A percentile compares a stretch with the other conserved stretches of the same genome.
phyloP scores from a whole-genome alignment of 2,888 invertebrate species.

The Orthosia incerta region DNA sequence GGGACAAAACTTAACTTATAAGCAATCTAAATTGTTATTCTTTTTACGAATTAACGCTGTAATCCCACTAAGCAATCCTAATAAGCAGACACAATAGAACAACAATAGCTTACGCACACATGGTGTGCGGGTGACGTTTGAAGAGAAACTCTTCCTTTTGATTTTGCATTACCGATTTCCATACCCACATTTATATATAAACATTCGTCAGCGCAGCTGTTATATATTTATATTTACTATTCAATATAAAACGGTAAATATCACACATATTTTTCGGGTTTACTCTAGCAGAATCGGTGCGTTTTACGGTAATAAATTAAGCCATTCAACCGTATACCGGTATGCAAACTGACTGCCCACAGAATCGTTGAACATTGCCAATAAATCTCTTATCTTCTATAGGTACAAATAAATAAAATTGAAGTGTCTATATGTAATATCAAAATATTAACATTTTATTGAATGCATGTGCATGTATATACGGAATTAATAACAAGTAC shows the following conservation, averaged over 20 bases:
- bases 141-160: not conserved
- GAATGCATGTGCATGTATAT: too few relatives aligned
- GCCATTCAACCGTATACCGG: slow-evolving; percentile 36
- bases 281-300: slow-evolving; percentile 8
- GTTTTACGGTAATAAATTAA: slow-evolving; percentile 62
- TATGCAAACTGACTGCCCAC: slow-evolving; percentile 62
- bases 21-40: too few relatives aligned
- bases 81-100: too few relatives aligned
- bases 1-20: too few relatives aligned
- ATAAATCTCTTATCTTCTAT: slow-evolving; percentile 68
- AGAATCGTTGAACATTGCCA: slow-evolving; percentile 54
- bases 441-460: too few relatives aligned
- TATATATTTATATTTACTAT: not conserved
- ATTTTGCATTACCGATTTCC: not conserved
- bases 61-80: too few relatives aligned
- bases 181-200: not conserved
- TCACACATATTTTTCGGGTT: slow-evolving; percentile 6
- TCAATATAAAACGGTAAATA: slow-evolving; percentile 13
- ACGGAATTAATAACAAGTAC: too few relatives aligned
- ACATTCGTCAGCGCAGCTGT: not conserved
- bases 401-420: too few relatives aligned
- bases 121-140: too few relatives aligned
- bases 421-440: too few relatives aligned
- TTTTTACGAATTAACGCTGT: too few relatives aligned
- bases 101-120: not conserved